Evolutionary conservation across 1,140 invertebrate species (phyloP).

Genomic region (Papilio dardanus): DNA sequence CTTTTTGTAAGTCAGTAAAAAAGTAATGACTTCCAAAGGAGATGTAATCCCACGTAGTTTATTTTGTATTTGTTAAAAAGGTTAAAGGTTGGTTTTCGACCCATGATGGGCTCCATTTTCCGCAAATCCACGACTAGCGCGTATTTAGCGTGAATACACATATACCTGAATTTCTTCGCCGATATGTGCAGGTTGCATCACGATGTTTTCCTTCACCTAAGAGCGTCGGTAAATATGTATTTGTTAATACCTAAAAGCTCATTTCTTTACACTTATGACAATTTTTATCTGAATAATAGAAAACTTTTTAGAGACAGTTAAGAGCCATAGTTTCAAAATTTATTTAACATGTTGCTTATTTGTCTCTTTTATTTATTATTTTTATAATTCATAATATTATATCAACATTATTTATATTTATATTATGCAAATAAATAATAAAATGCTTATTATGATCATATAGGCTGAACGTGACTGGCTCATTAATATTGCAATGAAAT

Average conservation of each 20-base stretch:
- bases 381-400: background rate
- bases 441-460: slow-evolving; percentile 8
- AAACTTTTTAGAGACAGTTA: no score
- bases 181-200: no score
- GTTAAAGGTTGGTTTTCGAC: no score
- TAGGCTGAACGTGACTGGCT: slow-evolving; percentile 16
- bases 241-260: background rate
- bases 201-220: no score
- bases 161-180: no score
- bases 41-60: background rate
- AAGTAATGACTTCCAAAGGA: background rate
- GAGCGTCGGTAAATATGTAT: no score
- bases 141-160: no score
- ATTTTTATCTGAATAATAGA: background rate
- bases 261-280: background rate
- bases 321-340: background rate
- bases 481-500: slow-evolving; percentile 26
- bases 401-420: slow-evolving; percentile 3
- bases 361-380: background rate
- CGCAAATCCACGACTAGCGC: no score
- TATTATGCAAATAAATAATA: slow-evolving; percentile 18
- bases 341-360: background rate
- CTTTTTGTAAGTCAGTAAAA: no score
- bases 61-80: no score
- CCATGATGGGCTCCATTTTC: no score